A percentile compares a stretch with the other conserved stretches of the same genome.
phyloP scores from a whole-genome alignment of 2,888 invertebrate genomes.

The Timema cristinae region DNA sequence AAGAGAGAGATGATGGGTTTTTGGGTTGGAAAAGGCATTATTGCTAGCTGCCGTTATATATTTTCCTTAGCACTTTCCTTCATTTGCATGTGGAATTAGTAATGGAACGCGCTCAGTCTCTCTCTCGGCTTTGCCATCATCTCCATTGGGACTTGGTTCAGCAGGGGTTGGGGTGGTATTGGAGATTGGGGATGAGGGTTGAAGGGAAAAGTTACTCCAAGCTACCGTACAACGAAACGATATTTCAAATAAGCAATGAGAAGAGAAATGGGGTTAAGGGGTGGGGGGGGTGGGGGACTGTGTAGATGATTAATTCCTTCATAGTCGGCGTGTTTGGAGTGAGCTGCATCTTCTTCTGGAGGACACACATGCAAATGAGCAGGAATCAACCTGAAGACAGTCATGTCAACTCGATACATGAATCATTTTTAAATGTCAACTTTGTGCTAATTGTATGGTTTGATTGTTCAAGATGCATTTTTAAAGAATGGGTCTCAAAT shows the following conservation, averaged over 20 bases:
- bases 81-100: conserved; percentile 33
- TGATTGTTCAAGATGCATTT: too few species aligned
- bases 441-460: too few species aligned
- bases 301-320: neutral
- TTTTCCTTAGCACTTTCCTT: conserved; percentile 34
- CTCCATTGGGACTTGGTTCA: conserved; percentile 27
- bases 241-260: conserved; percentile 31
- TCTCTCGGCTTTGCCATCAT: conserved; percentile 24
- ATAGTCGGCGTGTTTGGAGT: neutral
- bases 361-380: too few species aligned
- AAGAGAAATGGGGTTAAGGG: conserved; percentile 19
- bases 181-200: conserved; percentile 9
- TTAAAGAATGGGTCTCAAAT: too few species aligned
- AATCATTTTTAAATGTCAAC: too few species aligned
- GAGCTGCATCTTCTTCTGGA: too few species aligned
- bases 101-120: conserved; percentile 25
- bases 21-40: conserved; percentile 23
- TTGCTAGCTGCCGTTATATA: conserved; percentile 30
- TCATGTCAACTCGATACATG: too few species aligned
- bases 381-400: too few species aligned
- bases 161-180: conserved; percentile 14
- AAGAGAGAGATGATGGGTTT: conserved; percentile 4
- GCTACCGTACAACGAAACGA: conserved; percentile 22
- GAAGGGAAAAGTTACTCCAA: conserved; percentile 4
- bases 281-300: neutral